phyloP scores from a whole-genome alignment of 2,888 invertebrate species.

The Dilophus febrilis region DNA sequence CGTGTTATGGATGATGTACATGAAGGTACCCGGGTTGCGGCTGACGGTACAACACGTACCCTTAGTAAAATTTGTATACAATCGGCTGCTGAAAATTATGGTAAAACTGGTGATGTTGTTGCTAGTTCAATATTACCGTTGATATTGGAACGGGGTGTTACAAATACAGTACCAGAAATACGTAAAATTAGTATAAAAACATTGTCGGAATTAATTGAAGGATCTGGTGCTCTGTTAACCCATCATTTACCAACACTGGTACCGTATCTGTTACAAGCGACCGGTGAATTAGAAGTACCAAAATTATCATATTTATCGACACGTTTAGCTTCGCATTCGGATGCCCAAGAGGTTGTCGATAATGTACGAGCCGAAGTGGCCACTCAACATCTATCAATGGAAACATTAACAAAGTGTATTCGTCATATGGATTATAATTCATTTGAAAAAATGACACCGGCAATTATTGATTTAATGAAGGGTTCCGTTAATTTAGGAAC shows the following conservation, averaged over 20 bases:
- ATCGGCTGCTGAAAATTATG: constrained; percentile 28
- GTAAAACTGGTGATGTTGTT: constrained; percentile 54
- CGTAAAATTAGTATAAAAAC: constrained; percentile 67
- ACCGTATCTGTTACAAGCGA: constrained; percentile 69
- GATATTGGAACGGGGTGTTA: constrained; percentile 62
- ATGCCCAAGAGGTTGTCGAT: constrained; percentile 60
- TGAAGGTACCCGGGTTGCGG: constrained; percentile 63
- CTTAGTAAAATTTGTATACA: constrained; percentile 47
- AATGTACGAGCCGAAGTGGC: constrained; percentile 64
- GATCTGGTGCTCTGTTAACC: constrained; percentile 60
- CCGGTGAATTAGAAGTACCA: constrained; percentile 69
- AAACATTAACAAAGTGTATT: constrained; percentile 61
- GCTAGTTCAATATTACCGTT: constrained; percentile 63
- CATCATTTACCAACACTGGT: constrained; percentile 68
- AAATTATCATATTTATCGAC: constrained; percentile 67
- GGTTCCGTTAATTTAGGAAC: constrained; percentile 67
- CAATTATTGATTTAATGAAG: constrained; percentile 64
- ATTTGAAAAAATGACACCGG: constrained; percentile 63
- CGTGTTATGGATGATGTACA: constrained; percentile 91
- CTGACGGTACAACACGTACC: constrained; percentile 49
- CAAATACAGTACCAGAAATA: constrained; percentile 60
- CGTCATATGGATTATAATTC: constrained; percentile 59
- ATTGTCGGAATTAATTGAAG: constrained; percentile 67
- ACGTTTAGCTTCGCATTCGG: constrained; percentile 46
- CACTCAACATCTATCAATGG: constrained; percentile 72